Conservation (phyloP, 2,888 invertebrate genomes). For the Pedicia rivosa region DNA sequence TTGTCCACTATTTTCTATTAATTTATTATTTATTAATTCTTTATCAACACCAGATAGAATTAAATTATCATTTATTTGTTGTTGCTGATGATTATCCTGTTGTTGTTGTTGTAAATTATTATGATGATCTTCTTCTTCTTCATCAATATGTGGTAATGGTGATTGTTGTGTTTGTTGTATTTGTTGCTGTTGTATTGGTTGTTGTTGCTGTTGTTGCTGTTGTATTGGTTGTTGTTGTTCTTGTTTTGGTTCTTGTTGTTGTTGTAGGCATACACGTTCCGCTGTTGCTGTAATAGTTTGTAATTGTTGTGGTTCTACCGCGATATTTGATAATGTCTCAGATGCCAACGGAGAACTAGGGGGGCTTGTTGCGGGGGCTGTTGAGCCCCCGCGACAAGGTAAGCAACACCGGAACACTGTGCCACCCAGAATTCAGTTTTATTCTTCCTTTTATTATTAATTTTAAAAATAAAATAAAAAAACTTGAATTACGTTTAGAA, state of each 20-base stretch:
- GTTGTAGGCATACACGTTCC: conserved; percentile 6
- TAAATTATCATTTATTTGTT: no score
- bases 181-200: conserved; percentile 6
- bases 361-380: conserved; percentile 41
- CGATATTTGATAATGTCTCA: conserved; percentile 20
- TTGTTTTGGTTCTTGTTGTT: conserved; percentile 16
- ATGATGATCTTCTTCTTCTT: conserved; percentile 50
- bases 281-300: conserved; percentile 9
- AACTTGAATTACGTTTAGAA: no score
- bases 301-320: conserved; percentile 7
- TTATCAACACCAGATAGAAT: no score
- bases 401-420: conserved; percentile 70
- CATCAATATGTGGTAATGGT: conserved; percentile 66
- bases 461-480: no score
- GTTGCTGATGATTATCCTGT: conserved; percentile 34
- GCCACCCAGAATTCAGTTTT: no score
- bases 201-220: conserved; percentile 9
- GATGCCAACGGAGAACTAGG: conserved; percentile 24
- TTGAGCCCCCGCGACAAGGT: conserved; percentile 66
- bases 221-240: conserved; percentile 9
- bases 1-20: no score
- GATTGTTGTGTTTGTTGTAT: conserved; percentile 39
- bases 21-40: no score
- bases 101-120: conserved; percentile 26
- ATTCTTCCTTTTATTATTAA: no score